A percentile compares a stretch with the other conserved stretches of the same genome.
phyloP scores from a whole-genome alignment of 2,113 vertebrate genomes.

The Tor tambroides region DNA sequence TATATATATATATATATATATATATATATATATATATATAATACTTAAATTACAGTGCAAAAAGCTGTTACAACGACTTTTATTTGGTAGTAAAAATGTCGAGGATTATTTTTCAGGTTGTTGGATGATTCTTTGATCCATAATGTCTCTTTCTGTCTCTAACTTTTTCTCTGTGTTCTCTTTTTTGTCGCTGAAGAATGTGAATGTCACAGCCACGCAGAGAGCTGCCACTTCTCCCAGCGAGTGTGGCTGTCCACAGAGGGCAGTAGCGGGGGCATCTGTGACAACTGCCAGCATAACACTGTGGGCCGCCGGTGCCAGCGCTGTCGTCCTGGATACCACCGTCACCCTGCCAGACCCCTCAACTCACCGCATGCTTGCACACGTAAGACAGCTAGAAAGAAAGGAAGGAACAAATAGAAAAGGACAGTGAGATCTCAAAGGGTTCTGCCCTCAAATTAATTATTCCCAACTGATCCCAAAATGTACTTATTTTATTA shows the following conservation, averaged over 20 bases:
- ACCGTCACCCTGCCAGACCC: conserved; percentile 73
- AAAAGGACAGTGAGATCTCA: neutral
- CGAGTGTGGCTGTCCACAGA: conserved; percentile 80
- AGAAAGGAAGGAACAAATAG: no score
- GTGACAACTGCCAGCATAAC: conserved; percentile 83
- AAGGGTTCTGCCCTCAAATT: neutral
- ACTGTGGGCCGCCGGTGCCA: conserved; percentile 84
- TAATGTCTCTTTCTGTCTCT: neutral
- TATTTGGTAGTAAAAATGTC: no score
- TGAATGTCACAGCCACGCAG: conserved; percentile 83
- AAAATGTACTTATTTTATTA: neutral
- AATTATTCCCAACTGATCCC: neutral
- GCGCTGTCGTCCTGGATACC: conserved; percentile 81
- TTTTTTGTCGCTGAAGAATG: conserved; percentile 74
- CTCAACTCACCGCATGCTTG: conserved; percentile 78
- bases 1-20: no score
- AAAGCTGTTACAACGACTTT: no score
- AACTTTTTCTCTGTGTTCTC: neutral
- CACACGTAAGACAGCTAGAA: conserved; percentile 75
- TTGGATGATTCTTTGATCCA: neutral
- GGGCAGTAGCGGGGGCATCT: conserved; percentile 81
- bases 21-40: no score
- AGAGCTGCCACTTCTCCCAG: conserved; percentile 84
- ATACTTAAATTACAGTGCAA: no score
- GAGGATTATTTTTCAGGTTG: neutral